A percentile compares a stretch with the other conserved stretches of the same genome.
Conservation (phyloP, 2,113 vertebrate species). For the Cyprinodon brontotheroides region DNA sequence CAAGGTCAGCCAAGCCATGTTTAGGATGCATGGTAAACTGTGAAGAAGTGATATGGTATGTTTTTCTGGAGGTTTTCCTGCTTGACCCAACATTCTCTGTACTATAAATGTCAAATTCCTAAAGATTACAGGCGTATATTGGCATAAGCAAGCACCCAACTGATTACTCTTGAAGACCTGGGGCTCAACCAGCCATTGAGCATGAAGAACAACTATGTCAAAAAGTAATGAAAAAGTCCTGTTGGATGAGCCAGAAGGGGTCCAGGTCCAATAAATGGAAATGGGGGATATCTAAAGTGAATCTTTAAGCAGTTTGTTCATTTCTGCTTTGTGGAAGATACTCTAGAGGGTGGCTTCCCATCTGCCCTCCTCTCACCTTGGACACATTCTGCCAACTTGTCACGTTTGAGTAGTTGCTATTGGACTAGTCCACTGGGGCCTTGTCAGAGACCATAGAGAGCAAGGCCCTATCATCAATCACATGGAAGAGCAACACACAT, state of each 20-base stretch:
- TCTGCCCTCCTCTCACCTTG: conserved; percentile 76
- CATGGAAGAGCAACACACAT: conserved; percentile 60
- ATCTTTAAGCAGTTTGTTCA: conserved; percentile 67
- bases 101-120: conserved; percentile 70
- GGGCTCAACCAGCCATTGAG: conserved; percentile 44
- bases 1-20: conserved; percentile 79
- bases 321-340: conserved; percentile 51
- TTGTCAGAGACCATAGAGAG: conserved; percentile 67
- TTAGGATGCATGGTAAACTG: conserved; percentile 68
- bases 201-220: conserved; percentile 65
- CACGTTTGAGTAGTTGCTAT: conserved; percentile 70
- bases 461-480: conserved; percentile 72
- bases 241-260: conserved; percentile 36
- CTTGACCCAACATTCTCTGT: conserved; percentile 29
- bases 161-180: conserved; percentile 62
- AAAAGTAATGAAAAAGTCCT: conserved; percentile 46
- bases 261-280: conserved; percentile 16
- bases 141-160: conserved; percentile 44
- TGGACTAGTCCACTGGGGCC: conserved; percentile 66
- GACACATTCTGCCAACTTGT: conserved; percentile 66
- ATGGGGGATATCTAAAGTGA: conserved; percentile 55
- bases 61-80: conserved; percentile 56
- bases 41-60: conserved; percentile 64
- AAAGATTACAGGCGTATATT: conserved; percentile 64
- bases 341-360: conserved; percentile 59